These are phyloP conservation scores for Orchesellides sinensis DNA, from an alignment of 2,888 invertebrate species.

Conservation along the genomic window DNA sequence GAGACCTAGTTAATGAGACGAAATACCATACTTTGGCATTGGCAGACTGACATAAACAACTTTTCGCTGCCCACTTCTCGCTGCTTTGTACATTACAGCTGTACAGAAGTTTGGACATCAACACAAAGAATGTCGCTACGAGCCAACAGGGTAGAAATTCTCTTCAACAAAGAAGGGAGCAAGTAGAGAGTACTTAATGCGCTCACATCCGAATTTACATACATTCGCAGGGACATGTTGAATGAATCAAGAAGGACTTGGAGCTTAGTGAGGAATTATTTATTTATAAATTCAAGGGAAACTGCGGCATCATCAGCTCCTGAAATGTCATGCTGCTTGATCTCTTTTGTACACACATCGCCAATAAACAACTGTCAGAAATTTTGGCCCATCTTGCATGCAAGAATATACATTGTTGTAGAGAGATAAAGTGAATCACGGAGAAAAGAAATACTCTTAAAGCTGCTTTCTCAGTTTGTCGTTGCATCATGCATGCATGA, in stretches of 20 bases:
- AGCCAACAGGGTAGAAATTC: neutral
- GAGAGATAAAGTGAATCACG: neutral
- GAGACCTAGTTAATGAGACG: neutral
- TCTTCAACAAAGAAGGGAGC: conserved; percentile 1
- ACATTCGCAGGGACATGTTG: neutral
- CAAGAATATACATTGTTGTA: too few species aligned
- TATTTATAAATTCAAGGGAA: conserved; percentile 27
- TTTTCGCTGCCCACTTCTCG: conserved; percentile 8
- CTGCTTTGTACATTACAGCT: neutral
- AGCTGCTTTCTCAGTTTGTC: neutral
- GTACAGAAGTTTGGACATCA: neutral
- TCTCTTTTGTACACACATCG: conserved; percentile 26
- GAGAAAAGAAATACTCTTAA: neutral
- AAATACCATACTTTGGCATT: conserved; percentile 15
- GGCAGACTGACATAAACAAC: neutral
- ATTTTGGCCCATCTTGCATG: neutral
- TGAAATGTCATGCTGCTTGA: conserved; percentile 29
- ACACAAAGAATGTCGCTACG: neutral
- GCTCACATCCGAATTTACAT: neutral
- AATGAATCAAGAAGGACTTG: conserved; percentile 6
- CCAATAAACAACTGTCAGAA: conserved; percentile 14
- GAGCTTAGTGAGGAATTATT: conserved; percentile 29
- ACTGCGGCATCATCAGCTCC: conserved; percentile 28
- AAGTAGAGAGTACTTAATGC: conserved; percentile 2
- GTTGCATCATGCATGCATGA: neutral